Evolutionary conservation across 2,888 invertebrate genomes (phyloP), one percentile per base, ranked within the genome.

Genomic region (Empis stercorea): DNA sequence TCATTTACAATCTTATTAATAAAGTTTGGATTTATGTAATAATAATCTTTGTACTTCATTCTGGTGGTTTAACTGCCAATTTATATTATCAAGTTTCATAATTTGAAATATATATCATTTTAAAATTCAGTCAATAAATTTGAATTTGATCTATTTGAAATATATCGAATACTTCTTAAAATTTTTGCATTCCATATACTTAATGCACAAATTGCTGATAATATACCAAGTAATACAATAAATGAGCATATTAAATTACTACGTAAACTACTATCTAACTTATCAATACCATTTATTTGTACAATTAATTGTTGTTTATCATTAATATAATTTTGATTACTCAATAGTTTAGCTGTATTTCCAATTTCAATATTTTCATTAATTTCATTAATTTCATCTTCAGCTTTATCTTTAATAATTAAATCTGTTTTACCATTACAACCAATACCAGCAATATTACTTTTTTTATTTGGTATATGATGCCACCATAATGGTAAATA

Each of bases 401-500:
- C 23, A n/a, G 40, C 40, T 27, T 40, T 40, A 40, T 40, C 40
- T 14, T 27, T 14, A 5, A 16, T 11, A 10, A 11, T 11, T 2
- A 16, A 6, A 20, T 17, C 16, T 9, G 40, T 11, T 27, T 23
- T 20, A 27, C 40, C 40, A 27, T 13, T 11, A 27, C 40, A 40
- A 20, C 23, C 40, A 40, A 40, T 40, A 10, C 40, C 40, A 14
- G 23, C 23, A 13, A 40, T 23, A 23, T 20, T 40, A 27, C 20
- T 27, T 14, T 10, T n/a, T 27, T 20, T 27, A 20, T 40, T 40
- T 40, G 40, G 27, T 23, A n/a, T 10, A 40, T 40, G 23, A 40
- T 40, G 23, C 40, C 40, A 40, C 40, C 40, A 40, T 40, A 20
- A 20, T 40, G 40, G 40, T 27, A 23, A 15, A 40, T 27, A 40